Evolutionary conservation across 2,113 vertebrate species (phyloP).

Genomic region (Cheilinus undulatus): DNA sequence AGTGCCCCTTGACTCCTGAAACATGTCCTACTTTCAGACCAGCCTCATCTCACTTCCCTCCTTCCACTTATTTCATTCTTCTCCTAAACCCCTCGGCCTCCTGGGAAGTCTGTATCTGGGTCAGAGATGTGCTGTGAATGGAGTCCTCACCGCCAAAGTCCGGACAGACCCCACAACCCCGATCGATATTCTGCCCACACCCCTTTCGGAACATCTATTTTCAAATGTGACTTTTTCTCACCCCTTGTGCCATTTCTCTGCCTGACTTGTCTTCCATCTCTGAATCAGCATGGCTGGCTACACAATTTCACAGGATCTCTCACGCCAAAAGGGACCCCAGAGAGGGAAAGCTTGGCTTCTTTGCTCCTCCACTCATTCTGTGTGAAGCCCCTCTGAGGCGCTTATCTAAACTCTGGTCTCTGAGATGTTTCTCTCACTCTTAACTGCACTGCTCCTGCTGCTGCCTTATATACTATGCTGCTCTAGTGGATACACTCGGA

Average conservation of each 20-base stretch:
- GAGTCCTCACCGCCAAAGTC: slow-evolving; percentile 67
- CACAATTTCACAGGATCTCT: slow-evolving; percentile 77
- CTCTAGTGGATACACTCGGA: slow-evolving; percentile 64
- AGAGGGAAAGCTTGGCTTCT: slow-evolving; percentile 68
- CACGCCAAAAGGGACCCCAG: slow-evolving; percentile 71
- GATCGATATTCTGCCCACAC: slow-evolving; percentile 72
- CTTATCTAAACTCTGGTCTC: slow-evolving; percentile 70
- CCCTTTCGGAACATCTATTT: slow-evolving; percentile 66
- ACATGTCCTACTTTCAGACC: slow-evolving; percentile 74
- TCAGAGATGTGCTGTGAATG: slow-evolving; percentile 78
- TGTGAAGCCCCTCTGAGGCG: slow-evolving; percentile 57
- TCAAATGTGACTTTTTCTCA: slow-evolving; percentile 73
- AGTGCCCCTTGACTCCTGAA: slow-evolving; percentile 66
- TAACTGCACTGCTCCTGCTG: slow-evolving; percentile 36
- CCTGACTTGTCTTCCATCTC: slow-evolving; percentile 70
- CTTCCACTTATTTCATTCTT: slow-evolving; percentile 69
- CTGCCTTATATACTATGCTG: slow-evolving; percentile 39
- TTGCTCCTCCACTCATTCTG: slow-evolving; percentile 53
- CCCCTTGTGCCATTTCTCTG: slow-evolving; percentile 71
- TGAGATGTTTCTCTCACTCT: slow-evolving; percentile 60
- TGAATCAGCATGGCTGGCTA: slow-evolving; percentile 73
- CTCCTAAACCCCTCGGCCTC: slow-evolving; percentile 59
- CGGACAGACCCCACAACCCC: slow-evolving; percentile 54
- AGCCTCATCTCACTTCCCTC: slow-evolving; percentile 54
- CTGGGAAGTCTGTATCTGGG: slow-evolving; percentile 77